Percentiles rank a stretch among this genome's conserved stretches.
phyloP scores from a whole-genome alignment of 2,797 vertebrate species.

The Sebastes ruberrimus region DNA sequence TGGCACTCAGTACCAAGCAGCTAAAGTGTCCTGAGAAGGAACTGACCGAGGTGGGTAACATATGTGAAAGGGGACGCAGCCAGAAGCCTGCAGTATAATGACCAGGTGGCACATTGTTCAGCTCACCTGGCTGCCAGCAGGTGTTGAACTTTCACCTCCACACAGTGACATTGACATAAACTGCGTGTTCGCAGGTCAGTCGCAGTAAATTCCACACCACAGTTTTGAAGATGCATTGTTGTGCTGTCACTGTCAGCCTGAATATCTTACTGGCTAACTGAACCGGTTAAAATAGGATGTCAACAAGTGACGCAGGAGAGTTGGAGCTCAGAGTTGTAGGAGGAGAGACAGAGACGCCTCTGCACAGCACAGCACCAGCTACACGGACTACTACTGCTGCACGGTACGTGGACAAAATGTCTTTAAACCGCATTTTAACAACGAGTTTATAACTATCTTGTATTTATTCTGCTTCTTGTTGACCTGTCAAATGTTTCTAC shows the following conservation, averaged over 20 bases:
- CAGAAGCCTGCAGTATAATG: background rate
- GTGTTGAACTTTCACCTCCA: conserved; percentile 51
- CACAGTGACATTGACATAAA: background rate
- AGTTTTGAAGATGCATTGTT: conserved; percentile 10
- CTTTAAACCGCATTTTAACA: background rate
- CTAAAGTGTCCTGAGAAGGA: background rate
- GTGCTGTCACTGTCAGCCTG: background rate
- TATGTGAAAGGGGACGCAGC: conserved; percentile 20
- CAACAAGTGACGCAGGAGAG: conserved; percentile 73
- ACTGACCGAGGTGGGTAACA: background rate
- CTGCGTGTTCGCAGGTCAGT: background rate
- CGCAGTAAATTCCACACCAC: background rate
- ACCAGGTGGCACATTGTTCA: background rate
- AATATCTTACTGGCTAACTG: background rate
- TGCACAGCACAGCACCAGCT: background rate
- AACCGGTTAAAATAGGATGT: conserved; percentile 71
- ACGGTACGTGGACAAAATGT: conserved; percentile 38
- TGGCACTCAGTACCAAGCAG: background rate
- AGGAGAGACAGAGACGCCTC: conserved; percentile 52
- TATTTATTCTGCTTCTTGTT: background rate
- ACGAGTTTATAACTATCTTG: accelerated
- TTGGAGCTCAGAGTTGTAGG: conserved; percentile 45
- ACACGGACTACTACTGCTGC: background rate
- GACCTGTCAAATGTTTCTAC: background rate
- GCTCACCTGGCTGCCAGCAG: conserved; percentile 23